phyloP scores from a whole-genome alignment of 2,888 invertebrate genomes.

The Athrips mouffetella region DNA sequence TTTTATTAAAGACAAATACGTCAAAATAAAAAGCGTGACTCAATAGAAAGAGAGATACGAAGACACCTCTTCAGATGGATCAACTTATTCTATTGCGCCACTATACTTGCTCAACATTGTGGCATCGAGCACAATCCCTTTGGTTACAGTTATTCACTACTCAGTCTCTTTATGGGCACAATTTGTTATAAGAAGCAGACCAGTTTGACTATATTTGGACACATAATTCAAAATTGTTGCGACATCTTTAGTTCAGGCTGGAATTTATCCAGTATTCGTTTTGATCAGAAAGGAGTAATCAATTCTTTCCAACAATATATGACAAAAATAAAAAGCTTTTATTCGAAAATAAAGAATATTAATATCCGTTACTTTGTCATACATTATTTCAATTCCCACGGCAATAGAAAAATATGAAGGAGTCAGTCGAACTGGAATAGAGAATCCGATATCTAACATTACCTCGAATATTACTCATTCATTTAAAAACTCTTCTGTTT shows the following conservation, averaged over 20 bases:
- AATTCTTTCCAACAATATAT: too few relatives aligned
- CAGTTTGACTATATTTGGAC: constrained; percentile 44
- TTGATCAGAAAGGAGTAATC: background rate
- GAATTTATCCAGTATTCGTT: background rate
- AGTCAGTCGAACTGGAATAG: constrained; percentile 16
- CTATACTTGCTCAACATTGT: constrained; percentile 10
- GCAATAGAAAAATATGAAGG: too few relatives aligned
- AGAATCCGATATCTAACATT: constrained; percentile 40
- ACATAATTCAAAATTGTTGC: constrained; percentile 41
- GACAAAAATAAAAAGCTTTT: too few relatives aligned
- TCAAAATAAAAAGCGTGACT: background rate
- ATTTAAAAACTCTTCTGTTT: constrained; percentile 42
- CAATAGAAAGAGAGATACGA: background rate
- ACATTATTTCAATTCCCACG: too few relatives aligned
- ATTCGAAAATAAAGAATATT: too few relatives aligned
- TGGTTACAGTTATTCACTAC: constrained; percentile 26
- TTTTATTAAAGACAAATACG: too few relatives aligned
- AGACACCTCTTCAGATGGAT: constrained; percentile 15
- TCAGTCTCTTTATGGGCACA: constrained; percentile 56
- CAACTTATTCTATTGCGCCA: constrained; percentile 38
- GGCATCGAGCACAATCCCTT: constrained; percentile 18
- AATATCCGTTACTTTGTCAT: too few relatives aligned
- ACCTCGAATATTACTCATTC: constrained; percentile 41
- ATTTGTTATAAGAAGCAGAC: constrained; percentile 48
- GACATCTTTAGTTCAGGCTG: constrained; percentile 30